Base-by-base conservation (phyloP, 2,888 invertebrate genomes). In the Caenorhabditis doughertyi region DNA sequence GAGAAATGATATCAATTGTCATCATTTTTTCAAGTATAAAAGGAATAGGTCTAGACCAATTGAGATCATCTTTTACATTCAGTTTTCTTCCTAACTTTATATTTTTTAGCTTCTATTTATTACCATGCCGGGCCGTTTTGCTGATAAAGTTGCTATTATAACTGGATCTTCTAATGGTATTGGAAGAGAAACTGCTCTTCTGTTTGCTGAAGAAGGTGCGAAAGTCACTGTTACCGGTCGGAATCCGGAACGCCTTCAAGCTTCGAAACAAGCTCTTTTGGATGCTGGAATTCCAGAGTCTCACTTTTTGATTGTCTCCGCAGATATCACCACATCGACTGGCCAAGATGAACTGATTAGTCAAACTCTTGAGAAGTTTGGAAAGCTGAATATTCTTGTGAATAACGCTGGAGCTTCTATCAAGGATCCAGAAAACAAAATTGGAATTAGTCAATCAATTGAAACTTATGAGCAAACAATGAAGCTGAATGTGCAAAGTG, bases 371-470 rank as follows among this genome's bases (percentile, higher is more conserved):
- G 60, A 60, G n/a, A 60, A 60, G 27, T 60, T 60, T 25, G 60
- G 60, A 42, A 53, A 55, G 11, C n/a, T 60, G 25, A 60, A 60
- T 21, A 60, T 73, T 7, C 47, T 64, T 21, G 55, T 73, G 21
- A 76, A 76, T 44, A 76, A 76, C 21, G 76, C 76, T 16, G 76
- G 76, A 7, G 76, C 73, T 0, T 55, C 60, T 4, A 44, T 73
- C 21, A 60, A 55, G 16, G 73, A 73, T 32, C 51, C 53, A 11
- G 35, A 64, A 4, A 55, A 64, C 21, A 18, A 21, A 5, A 73
- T 9, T 18, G 73, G 73, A 29, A 64, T 60, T 13, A 42, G 27
- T 23, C 35, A 51, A 32, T 23, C 55, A 3, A 32, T 73, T 5
- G 73, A 64, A 32, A 55, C 18, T 29, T 73, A 44, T 21, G 62